A percentile compares a stretch with the other conserved stretches of the same genome.
Conservation (phyloP, 2,888 invertebrate species). For the Oligia strigilis region DNA sequence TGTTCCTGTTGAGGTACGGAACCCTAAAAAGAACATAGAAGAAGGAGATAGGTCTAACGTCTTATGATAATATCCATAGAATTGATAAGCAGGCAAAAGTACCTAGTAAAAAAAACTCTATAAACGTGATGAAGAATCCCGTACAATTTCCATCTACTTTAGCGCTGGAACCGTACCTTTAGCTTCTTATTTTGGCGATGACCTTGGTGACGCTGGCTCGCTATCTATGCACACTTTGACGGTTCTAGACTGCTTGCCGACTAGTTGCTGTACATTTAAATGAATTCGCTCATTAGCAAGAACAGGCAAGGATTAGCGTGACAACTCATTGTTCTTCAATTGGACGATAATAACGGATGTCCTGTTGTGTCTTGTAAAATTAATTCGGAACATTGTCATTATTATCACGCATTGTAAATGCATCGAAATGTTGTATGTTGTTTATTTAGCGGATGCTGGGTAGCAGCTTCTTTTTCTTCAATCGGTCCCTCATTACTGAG, state of each 20-base stretch:
- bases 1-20: too few species aligned
- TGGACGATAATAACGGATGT: constrained; percentile 41
- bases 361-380: constrained; percentile 21
- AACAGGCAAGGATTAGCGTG: constrained; percentile 15
- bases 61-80: background rate
- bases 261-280: constrained; percentile 28
- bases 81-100: background rate
- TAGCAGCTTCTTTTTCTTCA: too few species aligned
- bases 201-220: constrained; percentile 28
- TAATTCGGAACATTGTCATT: background rate
- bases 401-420: background rate
- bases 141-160: background rate
- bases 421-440: background rate
- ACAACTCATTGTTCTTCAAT: constrained; percentile 45
- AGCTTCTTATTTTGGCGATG: constrained; percentile 30
- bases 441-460: background rate
- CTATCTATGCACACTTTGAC: constrained; percentile 32
- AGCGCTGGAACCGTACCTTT: constrained; percentile 20
- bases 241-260: constrained; percentile 35
- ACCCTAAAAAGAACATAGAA: background rate
- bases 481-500: too few species aligned
- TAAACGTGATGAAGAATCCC: background rate
- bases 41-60: background rate
- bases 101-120: too few species aligned
- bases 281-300: constrained; percentile 34